Percentiles rank a stretch among this genome's conserved stretches.
Conservation (phyloP, 2,113 vertebrate species). For the Myotis brandtii region DNA sequence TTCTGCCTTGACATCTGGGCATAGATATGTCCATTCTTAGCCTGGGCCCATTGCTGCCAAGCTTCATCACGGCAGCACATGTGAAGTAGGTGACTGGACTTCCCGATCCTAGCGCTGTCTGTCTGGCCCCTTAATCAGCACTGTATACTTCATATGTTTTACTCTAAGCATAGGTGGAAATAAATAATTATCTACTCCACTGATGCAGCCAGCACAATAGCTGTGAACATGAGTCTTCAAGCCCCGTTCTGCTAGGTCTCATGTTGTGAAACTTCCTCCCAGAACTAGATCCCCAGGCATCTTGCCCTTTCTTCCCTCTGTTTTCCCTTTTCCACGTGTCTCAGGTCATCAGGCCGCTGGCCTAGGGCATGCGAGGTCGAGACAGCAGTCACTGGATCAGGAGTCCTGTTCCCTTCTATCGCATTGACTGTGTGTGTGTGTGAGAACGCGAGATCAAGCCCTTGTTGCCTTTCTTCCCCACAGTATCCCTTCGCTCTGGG, state of each 20-base stretch:
- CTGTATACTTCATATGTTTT: neutral
- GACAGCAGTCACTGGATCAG: neutral
- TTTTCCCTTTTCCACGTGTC: neutral
- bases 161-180: neutral
- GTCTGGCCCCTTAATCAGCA: neutral
- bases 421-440: neutral
- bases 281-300: neutral
- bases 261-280: neutral
- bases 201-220: neutral
- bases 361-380: accelerated
- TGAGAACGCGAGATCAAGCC: neutral
- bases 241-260: neutral
- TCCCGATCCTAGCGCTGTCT: too few relatives aligned
- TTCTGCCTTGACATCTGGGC: neutral
- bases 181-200: neutral
- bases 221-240: neutral
- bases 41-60: too few relatives aligned
- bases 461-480: neutral
- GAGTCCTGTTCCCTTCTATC: neutral
- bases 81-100: neutral
- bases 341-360: neutral
- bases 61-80: neutral
- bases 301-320: neutral
- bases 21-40: neutral
- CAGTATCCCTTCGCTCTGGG: constrained; percentile 94